A percentile compares a stretch with the other conserved stretches of the same genome.
phyloP scores from a whole-genome alignment of 2,113 vertebrate genomes.

The Macrotis lagotis region DNA sequence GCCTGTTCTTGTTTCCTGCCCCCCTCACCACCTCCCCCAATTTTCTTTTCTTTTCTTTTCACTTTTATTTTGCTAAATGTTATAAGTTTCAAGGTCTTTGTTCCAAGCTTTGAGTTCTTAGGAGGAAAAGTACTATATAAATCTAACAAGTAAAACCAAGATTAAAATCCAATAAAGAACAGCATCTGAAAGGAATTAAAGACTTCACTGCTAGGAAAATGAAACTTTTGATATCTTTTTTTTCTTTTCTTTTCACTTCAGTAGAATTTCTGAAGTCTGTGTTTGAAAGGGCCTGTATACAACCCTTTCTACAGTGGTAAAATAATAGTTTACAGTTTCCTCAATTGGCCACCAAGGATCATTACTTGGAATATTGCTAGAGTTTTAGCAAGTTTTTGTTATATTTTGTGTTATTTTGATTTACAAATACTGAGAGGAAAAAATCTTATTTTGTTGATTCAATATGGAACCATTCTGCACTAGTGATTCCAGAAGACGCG shows the following conservation, averaged over 20 bases:
- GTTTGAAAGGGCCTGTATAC: constrained; percentile 26
- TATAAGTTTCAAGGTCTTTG: constrained; percentile 47
- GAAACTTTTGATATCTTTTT: constrained; percentile 38
- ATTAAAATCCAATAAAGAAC: constrained; percentile 61
- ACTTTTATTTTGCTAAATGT: constrained; percentile 45
- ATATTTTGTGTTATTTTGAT: not conserved
- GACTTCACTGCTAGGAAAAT: constrained; percentile 53
- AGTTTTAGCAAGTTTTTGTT: not conserved
- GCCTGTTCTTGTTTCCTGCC: constrained; percentile 7
- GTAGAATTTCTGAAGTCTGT: constrained; percentile 52
- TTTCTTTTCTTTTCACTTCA: constrained; percentile 54
- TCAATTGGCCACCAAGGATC: not conserved
- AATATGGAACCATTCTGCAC: not conserved
- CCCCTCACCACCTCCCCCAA: constrained; percentile 4
- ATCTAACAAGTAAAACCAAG: constrained; percentile 45
- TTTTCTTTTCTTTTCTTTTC: constrained; percentile 36
- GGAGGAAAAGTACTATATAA: constrained; percentile 41
- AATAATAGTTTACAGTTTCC: constrained; percentile 24
- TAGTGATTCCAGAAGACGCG: not conserved
- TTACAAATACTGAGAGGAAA: not conserved
- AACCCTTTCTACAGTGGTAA: not conserved
- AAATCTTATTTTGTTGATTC: not conserved
- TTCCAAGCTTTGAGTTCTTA: constrained; percentile 46
- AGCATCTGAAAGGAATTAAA: constrained; percentile 60
- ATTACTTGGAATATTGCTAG: constrained; percentile 7